Evolutionary conservation across 2,797 vertebrate species (phyloP).

Genomic region (Hippopotamyrus pictus): DNA sequence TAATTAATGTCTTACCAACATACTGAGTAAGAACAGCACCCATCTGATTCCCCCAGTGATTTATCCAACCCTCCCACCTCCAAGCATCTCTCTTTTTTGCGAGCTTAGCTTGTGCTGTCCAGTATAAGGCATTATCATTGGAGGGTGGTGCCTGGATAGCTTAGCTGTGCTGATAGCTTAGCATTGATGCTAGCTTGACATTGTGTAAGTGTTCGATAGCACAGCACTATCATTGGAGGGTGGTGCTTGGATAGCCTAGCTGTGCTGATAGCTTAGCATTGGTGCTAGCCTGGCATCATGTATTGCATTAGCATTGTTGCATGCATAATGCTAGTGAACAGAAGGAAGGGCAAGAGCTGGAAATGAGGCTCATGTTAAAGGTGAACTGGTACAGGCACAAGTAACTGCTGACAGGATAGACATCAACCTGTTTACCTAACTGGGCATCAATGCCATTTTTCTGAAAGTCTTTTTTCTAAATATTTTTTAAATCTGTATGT

Average conservation of each 20-base stretch:
- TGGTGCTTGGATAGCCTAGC: not conserved
- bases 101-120: not conserved
- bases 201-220: not conserved
- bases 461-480: not conserved
- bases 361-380: not conserved
- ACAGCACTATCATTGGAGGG: not conserved
- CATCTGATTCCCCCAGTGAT: not conserved
- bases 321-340: not conserved
- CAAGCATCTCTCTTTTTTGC: not conserved
- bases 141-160: not conserved
- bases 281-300: not conserved
- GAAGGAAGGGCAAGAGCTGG: not conserved
- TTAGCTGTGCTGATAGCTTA: not conserved
- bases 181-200: not conserved
- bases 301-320: not conserved
- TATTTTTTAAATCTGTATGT: not conserved
- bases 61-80: not conserved
- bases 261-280: not conserved
- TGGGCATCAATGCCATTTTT: not conserved
- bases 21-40: not conserved
- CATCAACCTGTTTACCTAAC: not conserved
- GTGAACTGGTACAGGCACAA: not conserved
- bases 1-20: not conserved
- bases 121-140: not conserved
- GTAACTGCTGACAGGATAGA: not conserved